Evolutionary conservation across 2,888 invertebrate genomes (phyloP).

Genomic region (Megamerina dolium): DNA sequence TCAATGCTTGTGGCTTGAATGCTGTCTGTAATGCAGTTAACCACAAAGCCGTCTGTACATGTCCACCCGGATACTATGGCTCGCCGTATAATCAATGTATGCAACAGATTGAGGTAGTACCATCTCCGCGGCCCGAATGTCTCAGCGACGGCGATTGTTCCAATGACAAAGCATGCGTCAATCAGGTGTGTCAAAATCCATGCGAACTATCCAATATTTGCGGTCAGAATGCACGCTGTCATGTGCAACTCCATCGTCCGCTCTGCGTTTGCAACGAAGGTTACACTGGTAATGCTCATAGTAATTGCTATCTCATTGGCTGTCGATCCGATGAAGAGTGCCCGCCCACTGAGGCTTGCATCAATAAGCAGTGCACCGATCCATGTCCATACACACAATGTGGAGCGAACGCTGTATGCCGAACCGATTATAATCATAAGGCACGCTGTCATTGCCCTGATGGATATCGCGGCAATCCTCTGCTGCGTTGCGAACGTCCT

Average conservation of each 20-base stretch:
- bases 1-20: conserved; percentile 75
- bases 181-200: conserved; percentile 67
- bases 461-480: conserved; percentile 72
- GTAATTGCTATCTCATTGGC: conserved; percentile 72
- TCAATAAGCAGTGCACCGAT: conserved; percentile 73
- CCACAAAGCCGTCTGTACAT: conserved; percentile 77
- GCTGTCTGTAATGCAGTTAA: conserved; percentile 73
- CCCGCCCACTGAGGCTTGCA: conserved; percentile 72
- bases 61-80: conserved; percentile 72
- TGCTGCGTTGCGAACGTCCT: conserved; percentile 67
- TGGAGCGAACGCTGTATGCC: conserved; percentile 72
- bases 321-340: conserved; percentile 83
- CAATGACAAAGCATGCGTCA: conserved; percentile 76
- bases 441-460: conserved; percentile 73
- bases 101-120: conserved; percentile 46
- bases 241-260: conserved; percentile 72
- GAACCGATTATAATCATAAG: conserved; percentile 68
- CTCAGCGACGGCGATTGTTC: conserved; percentile 70
- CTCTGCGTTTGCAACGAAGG: conserved; percentile 74
- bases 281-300: conserved; percentile 76
- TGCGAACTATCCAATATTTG: conserved; percentile 65
- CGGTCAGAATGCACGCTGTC: conserved; percentile 71
- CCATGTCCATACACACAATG: conserved; percentile 76
- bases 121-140: conserved; percentile 68
- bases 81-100: conserved; percentile 71